Percentiles rank a stretch among this genome's conserved stretches.
phyloP scores from a whole-genome alignment of 2,113 vertebrate species.

The Cheirogaleus medius region DNA sequence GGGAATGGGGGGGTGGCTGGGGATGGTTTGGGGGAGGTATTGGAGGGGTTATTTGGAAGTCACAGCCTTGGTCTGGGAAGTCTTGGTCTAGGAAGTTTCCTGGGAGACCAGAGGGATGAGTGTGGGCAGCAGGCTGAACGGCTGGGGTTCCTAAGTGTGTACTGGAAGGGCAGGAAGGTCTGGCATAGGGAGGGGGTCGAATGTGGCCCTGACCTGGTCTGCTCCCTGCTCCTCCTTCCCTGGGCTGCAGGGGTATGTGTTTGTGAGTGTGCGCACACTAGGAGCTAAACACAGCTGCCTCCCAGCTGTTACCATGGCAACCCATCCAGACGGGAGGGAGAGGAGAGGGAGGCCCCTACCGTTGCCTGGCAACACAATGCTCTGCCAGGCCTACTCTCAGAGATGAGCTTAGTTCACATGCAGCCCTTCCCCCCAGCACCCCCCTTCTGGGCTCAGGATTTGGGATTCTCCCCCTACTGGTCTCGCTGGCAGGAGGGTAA shows the following conservation, averaged over 20 bases:
- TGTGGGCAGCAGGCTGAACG: neutral
- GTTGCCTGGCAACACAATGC: constrained; percentile 79
- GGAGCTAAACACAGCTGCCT: constrained; percentile 80
- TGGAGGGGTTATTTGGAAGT: neutral
- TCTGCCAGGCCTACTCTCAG: constrained; percentile 73
- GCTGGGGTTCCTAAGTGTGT: neutral
- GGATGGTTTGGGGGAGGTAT: neutral
- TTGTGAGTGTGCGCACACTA: constrained; percentile 68
- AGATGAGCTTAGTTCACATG: constrained; percentile 71
- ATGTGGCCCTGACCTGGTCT: neutral
- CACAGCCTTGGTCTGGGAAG: neutral
- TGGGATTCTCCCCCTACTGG: neutral
- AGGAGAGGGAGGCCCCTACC: constrained; percentile 66
- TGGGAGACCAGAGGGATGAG: neutral
- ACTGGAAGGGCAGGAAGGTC: neutral
- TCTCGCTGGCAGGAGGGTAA: neutral
- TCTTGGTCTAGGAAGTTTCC: neutral
- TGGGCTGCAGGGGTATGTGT: constrained; percentile 70
- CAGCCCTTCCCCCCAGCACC: constrained; percentile 42
- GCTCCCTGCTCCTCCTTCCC: constrained; percentile 30
- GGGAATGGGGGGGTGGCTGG: neutral
- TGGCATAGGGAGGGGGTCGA: neutral
- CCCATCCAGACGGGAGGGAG: constrained; percentile 74
- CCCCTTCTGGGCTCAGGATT: constrained; percentile 13
- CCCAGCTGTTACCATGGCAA: constrained; percentile 80